phyloP scores from a whole-genome alignment of 2,888 invertebrate species.

The Apamea epomidion region DNA sequence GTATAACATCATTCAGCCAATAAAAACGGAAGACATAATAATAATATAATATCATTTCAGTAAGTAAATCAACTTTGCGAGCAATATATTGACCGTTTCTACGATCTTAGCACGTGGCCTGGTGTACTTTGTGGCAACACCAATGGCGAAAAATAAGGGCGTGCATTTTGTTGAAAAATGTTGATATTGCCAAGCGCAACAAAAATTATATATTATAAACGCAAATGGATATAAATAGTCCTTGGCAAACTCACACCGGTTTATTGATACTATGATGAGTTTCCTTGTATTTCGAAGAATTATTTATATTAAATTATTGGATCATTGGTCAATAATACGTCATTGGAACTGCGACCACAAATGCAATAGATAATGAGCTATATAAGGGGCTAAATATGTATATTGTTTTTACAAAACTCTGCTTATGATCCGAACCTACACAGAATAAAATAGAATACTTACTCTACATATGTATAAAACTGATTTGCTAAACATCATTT shows the following conservation, averaged over 20 bases:
- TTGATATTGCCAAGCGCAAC: neutral
- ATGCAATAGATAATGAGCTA: neutral
- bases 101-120: neutral
- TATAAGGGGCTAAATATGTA: neutral
- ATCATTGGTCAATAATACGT: neutral
- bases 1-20: neutral
- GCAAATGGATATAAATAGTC: neutral
- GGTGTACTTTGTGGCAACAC: neutral
- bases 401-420: neutral
- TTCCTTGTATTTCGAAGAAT: constrained; percentile 17
- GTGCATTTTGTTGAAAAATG: neutral
- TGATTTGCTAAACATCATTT: neutral
- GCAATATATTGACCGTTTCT: neutral
- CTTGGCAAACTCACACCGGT: neutral
- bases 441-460: too few species aligned
- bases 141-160: neutral
- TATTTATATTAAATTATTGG: neutral
- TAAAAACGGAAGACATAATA: neutral
- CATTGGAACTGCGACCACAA: neutral
- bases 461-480: neutral
- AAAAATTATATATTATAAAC: neutral
- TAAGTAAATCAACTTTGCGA: neutral
- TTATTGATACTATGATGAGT: neutral
- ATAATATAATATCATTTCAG: too few species aligned
- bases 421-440: neutral